Percentiles rank a stretch among this genome's conserved stretches.
Conservation (phyloP, 1,140 invertebrate species). For the Diuraphis noxia region DNA sequence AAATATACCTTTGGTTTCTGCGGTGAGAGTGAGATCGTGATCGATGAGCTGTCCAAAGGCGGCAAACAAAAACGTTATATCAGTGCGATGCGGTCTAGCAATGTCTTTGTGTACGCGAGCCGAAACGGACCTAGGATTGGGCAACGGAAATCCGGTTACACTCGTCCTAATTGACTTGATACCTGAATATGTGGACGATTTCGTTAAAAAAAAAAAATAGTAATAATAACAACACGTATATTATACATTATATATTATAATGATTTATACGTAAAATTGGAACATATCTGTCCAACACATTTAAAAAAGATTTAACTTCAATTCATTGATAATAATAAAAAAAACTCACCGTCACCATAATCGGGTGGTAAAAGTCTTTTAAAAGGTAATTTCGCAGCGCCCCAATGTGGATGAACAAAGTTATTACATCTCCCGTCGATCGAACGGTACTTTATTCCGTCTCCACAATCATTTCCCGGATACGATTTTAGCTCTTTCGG, state of each 20-base stretch:
- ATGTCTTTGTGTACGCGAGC: slow-evolving; percentile 62
- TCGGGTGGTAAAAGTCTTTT: slow-evolving; percentile 75
- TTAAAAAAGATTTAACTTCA: too few relatives aligned
- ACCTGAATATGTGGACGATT: slow-evolving; percentile 52
- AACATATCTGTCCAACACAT: too few relatives aligned
- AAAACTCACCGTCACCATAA: slow-evolving; percentile 73
- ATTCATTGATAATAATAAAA: not conserved
- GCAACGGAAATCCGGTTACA: slow-evolving; percentile 60
- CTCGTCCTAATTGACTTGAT: slow-evolving; percentile 58
- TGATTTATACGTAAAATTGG: too few relatives aligned
- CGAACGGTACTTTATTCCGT: slow-evolving; percentile 73
- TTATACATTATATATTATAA: not conserved
- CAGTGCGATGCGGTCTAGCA: slow-evolving; percentile 62
- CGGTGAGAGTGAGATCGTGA: slow-evolving; percentile 65
- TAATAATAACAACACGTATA: not conserved
- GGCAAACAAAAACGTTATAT: slow-evolving; percentile 63
- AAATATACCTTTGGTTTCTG: slow-evolving; percentile 63
- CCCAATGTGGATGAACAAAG: slow-evolving; percentile 85
- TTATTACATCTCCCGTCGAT: slow-evolving; percentile 94
- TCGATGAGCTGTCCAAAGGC: slow-evolving; percentile 66
- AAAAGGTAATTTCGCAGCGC: slow-evolving; percentile 81
- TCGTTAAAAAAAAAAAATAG: not conserved
- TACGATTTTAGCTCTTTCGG: slow-evolving; percentile 79
- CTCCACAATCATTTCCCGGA: slow-evolving; percentile 66
- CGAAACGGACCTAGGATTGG: slow-evolving; percentile 62